Conservation (phyloP, 2,797 vertebrate genomes). For the Clamator glandarius region DNA sequence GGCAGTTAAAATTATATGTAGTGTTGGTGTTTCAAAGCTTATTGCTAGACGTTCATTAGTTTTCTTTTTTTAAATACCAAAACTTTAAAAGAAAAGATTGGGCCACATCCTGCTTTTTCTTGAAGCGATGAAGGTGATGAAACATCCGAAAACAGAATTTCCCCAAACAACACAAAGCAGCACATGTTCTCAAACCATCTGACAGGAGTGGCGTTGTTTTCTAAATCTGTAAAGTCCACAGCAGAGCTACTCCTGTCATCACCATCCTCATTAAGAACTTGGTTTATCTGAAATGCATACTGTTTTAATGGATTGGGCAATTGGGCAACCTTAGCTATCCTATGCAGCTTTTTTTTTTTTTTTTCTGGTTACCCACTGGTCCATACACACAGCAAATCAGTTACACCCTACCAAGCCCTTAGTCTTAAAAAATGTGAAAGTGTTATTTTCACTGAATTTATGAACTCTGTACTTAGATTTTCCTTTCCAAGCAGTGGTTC, state of each 20-base stretch:
- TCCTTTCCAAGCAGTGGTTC: not conserved
- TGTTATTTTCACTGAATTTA: not conserved
- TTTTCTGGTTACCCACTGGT: not conserved
- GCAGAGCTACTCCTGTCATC: not conserved
- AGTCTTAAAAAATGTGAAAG: not conserved
- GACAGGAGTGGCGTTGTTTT: accelerated
- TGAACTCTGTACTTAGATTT: not conserved
- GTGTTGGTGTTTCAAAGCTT: not conserved
- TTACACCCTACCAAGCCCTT: not conserved
- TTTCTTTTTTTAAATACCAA: not conserved
- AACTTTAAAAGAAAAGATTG: not conserved
- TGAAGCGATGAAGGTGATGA: not conserved
- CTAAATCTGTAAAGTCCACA: not conserved
- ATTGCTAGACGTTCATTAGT: not conserved
- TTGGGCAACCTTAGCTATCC: not conserved
- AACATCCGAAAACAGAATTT: not conserved
- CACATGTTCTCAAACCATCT: not conserved
- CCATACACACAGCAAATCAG: accelerated
- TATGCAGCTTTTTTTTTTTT: not conserved
- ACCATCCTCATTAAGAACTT: not conserved
- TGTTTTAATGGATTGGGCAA: not conserved
- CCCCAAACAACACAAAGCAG: not conserved
- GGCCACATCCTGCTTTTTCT: not conserved
- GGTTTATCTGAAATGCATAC: not conserved
- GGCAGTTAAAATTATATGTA: not conserved